These are phyloP conservation scores for Myocastor coypus DNA, from an alignment of 2,113 vertebrate genomes.

Conservation along the genomic window DNA sequence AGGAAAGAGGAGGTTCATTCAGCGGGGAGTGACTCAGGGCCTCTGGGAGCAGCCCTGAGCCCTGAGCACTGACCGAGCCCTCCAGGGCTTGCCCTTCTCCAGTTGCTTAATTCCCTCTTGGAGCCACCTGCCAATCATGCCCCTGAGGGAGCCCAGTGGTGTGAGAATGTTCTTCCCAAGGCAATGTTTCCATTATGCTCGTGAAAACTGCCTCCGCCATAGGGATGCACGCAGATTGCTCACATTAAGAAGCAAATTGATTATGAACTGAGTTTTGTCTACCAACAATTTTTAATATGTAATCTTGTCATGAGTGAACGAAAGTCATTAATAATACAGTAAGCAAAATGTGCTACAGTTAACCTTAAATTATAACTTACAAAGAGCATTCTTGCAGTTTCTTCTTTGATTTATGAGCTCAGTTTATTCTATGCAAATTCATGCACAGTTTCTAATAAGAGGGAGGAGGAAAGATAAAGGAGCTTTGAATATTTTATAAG, in stretches of 20 bases:
- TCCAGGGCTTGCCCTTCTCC: slow-evolving; percentile 38
- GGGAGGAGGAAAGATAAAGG: slow-evolving; percentile 92
- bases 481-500: slow-evolving; percentile 93
- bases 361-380: slow-evolving; percentile 94
- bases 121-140: slow-evolving; percentile 71
- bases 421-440: slow-evolving; percentile 94
- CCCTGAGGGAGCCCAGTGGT: slow-evolving; percentile 17
- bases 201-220: slow-evolving; percentile 71
- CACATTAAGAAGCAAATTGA: slow-evolving; percentile 87
- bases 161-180: slow-evolving; percentile 55
- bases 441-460: slow-evolving; percentile 92
- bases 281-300: slow-evolving; percentile 90
- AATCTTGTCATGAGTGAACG: slow-evolving; percentile 90
- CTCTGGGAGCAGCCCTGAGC: slow-evolving; percentile 10
- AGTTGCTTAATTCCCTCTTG: slow-evolving; percentile 41
- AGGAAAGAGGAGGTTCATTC: background rate
- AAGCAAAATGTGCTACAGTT: slow-evolving; percentile 91
- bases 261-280: slow-evolving; percentile 89
- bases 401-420: slow-evolving; percentile 91
- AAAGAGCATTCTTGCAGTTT: slow-evolving; percentile 90
- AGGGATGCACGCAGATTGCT: slow-evolving; percentile 80
- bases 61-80: background rate
- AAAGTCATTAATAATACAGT: slow-evolving; percentile 92
- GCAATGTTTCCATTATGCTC: slow-evolving; percentile 69
- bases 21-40: background rate